These are phyloP conservation scores for Coreoperca whiteheadi DNA, from an alignment of 2,113 vertebrate genomes.

Conservation along the genomic window DNA sequence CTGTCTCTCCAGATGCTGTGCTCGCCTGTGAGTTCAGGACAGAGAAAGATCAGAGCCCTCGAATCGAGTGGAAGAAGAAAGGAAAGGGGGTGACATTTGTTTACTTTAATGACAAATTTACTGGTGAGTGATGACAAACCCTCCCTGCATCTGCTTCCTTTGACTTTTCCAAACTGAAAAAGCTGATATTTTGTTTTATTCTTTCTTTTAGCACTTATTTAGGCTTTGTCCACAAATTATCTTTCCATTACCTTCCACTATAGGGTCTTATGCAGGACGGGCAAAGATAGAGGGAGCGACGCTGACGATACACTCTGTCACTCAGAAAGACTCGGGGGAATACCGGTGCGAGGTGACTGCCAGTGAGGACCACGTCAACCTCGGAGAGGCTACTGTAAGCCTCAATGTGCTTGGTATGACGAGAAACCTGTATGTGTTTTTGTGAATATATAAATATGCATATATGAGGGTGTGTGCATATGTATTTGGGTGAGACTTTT, in stretches of 20 bases:
- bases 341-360: conserved; percentile 95
- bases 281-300: conserved; percentile 90
- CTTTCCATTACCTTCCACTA: not conserved
- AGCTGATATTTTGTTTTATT: not conserved
- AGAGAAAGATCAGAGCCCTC: conserved; percentile 84
- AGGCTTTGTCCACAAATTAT: not conserved
- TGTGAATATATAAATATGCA: not conserved
- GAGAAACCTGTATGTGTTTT: not conserved
- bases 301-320: conserved; percentile 90
- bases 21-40: conserved; percentile 89
- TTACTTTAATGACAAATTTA: conserved; percentile 88
- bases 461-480: not conserved
- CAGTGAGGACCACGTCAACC: conserved; percentile 83
- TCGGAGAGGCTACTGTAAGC: conserved; percentile 87
- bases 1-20: conserved; percentile 83
- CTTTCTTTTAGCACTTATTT: not conserved
- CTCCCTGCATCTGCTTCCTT: conserved; percentile 30
- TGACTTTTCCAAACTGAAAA: not conserved
- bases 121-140: conserved; percentile 80
- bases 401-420: conserved; percentile 90
- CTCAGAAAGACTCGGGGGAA: conserved; percentile 90
- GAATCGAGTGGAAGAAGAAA: conserved; percentile 96
- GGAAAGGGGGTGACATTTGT: conserved; percentile 88
- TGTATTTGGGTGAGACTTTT: not conserved
- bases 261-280: conserved; percentile 86